Percentiles rank a stretch among this genome's conserved stretches.
phyloP scores from a whole-genome alignment of 92 coral and sea anemone species.

The Phymanthus crucifer region DNA sequence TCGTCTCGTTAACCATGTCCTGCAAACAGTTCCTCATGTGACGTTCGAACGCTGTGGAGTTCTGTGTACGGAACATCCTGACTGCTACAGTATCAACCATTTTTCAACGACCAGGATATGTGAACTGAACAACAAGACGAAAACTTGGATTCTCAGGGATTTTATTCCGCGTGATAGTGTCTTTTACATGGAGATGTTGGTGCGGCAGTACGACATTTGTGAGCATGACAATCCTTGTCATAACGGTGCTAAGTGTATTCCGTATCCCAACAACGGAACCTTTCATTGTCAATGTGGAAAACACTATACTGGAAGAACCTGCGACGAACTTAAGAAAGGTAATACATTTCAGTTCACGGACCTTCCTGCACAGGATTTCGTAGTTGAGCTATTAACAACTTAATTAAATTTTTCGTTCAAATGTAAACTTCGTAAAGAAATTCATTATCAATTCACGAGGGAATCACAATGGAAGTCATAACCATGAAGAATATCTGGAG shows the following conservation, averaged over 20 bases:
- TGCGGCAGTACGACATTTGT: slow-evolving; percentile 21
- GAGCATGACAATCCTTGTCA: slow-evolving; percentile 17
- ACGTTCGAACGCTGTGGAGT: slow-evolving; percentile 4
- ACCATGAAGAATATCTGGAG: no score
- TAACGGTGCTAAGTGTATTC: slow-evolving; percentile 17
- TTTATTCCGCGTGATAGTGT: neutral
- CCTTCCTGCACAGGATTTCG: no score
- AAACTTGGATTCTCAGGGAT: neutral
- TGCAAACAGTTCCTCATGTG: neutral
- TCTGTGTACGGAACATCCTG: slow-evolving; percentile 1
- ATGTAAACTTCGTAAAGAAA: no score
- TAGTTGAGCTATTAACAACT: no score
- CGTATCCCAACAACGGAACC: slow-evolving; percentile 5
- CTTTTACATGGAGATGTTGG: no score
- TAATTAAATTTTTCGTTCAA: no score
- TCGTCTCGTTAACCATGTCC: neutral
- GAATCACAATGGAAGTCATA: no score
- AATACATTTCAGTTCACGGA: no score
- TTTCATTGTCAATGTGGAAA: slow-evolving; percentile 9
- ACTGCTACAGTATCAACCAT: no score
- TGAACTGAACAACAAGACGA: slow-evolving; percentile 36
- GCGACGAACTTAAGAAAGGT: no score
- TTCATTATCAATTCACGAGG: no score
- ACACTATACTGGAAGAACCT: slow-evolving; percentile 6
- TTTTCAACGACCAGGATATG: neutral